phyloP scores from a whole-genome alignment of 1,140 invertebrate genomes.

The Ridgeia piscesae region DNA sequence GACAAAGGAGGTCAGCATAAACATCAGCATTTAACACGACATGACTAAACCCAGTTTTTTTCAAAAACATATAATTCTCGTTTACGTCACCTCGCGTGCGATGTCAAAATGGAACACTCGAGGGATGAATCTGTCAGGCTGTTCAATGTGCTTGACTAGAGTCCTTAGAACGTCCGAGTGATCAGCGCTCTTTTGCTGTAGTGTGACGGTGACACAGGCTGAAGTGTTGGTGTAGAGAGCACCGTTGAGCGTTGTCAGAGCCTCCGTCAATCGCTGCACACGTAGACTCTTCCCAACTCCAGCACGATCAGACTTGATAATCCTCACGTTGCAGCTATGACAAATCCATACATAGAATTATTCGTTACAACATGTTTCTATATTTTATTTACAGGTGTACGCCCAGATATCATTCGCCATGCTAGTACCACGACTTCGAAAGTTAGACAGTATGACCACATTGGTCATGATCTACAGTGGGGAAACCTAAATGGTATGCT shows the following conservation, averaged over 20 bases:
- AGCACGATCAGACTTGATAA: slow-evolving; percentile 45
- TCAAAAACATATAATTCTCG: no score
- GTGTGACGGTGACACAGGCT: slow-evolving; percentile 32
- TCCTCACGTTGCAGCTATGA: slow-evolving; percentile 40
- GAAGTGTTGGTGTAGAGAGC: not conserved
- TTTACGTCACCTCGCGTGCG: slow-evolving; percentile 42
- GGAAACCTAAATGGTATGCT: no score
- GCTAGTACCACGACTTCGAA: no score
- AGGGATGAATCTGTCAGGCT: slow-evolving; percentile 31
- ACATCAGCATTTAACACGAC: no score
- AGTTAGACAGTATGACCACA: no score
- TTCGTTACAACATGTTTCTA: no score
- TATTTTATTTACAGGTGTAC: not conserved
- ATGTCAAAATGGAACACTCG: slow-evolving; percentile 49
- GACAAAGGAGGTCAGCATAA: no score
- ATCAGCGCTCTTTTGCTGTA: slow-evolving; percentile 39
- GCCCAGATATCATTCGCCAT: no score
- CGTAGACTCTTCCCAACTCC: slow-evolving; percentile 50
- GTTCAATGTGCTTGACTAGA: slow-evolving; percentile 34
- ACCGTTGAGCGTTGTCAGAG: slow-evolving; percentile 17
- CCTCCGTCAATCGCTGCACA: slow-evolving; percentile 34
- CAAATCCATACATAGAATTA: not conserved
- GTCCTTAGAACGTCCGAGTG: slow-evolving; percentile 32
- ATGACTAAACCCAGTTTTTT: no score
- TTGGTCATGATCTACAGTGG: no score